These are phyloP conservation scores for Panagrolaimus sp. DNA, from an alignment of 1,140 invertebrate species.

Conservation along the genomic window DNA sequence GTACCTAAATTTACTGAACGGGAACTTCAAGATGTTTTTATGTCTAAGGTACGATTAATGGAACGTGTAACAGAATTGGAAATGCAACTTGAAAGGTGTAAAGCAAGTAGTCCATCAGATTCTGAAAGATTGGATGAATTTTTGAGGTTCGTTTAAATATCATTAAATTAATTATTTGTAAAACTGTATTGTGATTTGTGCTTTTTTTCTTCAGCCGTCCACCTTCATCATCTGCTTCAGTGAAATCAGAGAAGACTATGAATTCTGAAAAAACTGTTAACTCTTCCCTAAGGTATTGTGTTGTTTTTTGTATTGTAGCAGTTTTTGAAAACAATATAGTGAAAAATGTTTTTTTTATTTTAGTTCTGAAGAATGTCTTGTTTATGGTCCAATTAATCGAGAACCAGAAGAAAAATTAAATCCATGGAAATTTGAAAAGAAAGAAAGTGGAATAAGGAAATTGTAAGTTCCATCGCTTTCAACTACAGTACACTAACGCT, in stretches of 20 bases:
- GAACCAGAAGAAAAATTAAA: constrained; percentile 84
- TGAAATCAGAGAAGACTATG: background rate
- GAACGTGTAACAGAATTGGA: constrained; percentile 76
- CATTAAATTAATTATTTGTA: too few species aligned
- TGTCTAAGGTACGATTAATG: constrained; percentile 81
- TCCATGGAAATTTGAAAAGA: constrained; percentile 59
- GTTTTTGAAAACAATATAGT: too few species aligned
- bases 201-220: background rate
- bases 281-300: background rate
- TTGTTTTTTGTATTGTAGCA: constrained; percentile 15
- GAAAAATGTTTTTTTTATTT: constrained; percentile 4
- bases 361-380: constrained; percentile 70
- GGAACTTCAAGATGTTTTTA: constrained; percentile 78
- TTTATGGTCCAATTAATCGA: constrained; percentile 86
- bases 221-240: background rate
- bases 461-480: constrained; percentile 45
- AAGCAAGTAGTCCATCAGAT: background rate
- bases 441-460: constrained; percentile 51
- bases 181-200: too few species aligned
- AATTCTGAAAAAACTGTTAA: background rate
- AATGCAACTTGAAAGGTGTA: constrained; percentile 66
- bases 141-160: constrained; percentile 2
- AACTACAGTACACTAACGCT: background rate
- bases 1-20: constrained; percentile 77
- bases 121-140: background rate